Percentiles rank a stretch among this genome's conserved stretches.
Conservation (phyloP, 2,113 vertebrate genomes). For the Hippotragus niger region DNA sequence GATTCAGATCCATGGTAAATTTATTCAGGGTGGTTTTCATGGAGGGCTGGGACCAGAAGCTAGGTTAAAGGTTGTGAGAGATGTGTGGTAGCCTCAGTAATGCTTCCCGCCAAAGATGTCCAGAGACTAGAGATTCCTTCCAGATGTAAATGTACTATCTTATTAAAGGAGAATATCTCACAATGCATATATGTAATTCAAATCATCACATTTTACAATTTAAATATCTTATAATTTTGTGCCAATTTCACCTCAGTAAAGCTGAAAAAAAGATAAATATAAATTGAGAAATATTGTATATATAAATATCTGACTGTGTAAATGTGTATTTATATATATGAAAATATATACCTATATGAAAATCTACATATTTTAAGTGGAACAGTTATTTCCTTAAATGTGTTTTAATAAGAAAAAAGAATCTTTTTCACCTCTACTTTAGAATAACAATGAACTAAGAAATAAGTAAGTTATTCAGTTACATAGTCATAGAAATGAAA, state of each 20-base stretch:
- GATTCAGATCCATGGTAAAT: neutral
- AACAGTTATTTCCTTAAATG: neutral
- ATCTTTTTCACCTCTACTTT: neutral
- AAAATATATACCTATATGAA: neutral
- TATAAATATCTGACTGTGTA: neutral
- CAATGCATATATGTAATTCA: neutral
- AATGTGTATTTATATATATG: neutral
- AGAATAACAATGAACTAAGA: neutral
- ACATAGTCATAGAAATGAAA: conserved; percentile 18
- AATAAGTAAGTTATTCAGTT: neutral
- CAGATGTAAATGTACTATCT: neutral
- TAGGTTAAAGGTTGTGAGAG: neutral
- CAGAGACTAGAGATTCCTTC: neutral
- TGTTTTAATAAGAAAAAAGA: neutral
- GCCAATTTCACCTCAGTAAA: neutral
- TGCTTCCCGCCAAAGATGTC: neutral
- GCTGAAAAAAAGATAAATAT: neutral
- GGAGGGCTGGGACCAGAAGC: neutral
- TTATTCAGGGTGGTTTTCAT: neutral
- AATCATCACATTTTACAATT: neutral
- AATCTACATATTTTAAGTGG: neutral
- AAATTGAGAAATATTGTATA: neutral
- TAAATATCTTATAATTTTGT: neutral
- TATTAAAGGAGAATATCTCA: neutral
- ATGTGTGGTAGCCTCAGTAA: neutral